Evolutionary conservation across 2,113 vertebrate species (phyloP).

Genomic region (Cepphus grylle): DNA sequence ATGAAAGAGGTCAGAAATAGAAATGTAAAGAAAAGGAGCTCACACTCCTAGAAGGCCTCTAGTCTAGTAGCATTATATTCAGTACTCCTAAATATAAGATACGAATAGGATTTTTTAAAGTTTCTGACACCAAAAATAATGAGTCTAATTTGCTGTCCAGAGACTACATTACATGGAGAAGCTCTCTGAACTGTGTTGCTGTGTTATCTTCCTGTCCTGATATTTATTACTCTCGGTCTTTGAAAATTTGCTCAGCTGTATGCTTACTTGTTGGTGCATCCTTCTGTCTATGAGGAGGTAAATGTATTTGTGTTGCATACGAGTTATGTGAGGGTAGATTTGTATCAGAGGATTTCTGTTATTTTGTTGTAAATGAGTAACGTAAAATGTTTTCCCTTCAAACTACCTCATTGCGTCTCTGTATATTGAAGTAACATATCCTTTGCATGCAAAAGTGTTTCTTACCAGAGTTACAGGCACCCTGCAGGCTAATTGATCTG

Average conservation of each 20-base stretch:
- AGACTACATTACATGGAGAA: not conserved
- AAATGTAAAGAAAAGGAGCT: constrained; percentile 1
- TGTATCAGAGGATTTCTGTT: not conserved
- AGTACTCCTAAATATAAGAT: not conserved
- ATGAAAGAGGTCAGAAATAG: constrained; percentile 31
- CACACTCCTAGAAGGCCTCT: not conserved
- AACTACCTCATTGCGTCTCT: not conserved
- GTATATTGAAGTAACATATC: not conserved
- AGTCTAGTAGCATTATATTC: not conserved
- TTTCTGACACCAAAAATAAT: not conserved
- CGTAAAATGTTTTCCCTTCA: not conserved
- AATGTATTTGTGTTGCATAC: not conserved
- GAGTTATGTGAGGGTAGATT: not conserved
- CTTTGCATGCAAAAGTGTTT: not conserved
- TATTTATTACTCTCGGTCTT: not conserved
- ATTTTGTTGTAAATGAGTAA: not conserved
- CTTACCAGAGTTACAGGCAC: not conserved
- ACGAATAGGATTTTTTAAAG: not conserved
- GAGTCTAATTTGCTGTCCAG: not conserved
- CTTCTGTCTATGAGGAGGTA: not conserved
- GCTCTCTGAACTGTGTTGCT: not conserved
- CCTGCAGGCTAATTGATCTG: not conserved
- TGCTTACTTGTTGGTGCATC: not conserved
- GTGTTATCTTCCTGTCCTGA: not conserved
- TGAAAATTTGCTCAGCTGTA: not conserved